Evolutionary conservation across 2,888 invertebrate genomes (phyloP), one percentile per base, ranked within the genome.

Genomic region (Adelognathus sp.): DNA sequence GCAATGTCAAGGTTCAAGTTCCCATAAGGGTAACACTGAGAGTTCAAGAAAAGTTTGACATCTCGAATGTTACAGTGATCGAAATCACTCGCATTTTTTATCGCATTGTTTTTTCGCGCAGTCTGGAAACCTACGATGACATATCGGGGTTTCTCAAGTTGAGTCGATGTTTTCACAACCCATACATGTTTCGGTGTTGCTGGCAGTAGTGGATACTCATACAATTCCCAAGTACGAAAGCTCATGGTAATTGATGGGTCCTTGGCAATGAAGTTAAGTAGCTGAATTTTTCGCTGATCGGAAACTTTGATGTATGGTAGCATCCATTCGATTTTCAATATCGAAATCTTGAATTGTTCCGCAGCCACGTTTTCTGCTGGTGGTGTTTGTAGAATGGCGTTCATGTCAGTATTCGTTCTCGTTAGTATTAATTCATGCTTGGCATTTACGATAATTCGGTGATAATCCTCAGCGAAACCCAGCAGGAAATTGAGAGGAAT

Each of bases 151-250:
- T 63, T 63, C 11, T 63, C 63, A 18, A 63, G 11, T 39, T 63
- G 63, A 11, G 63, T 63, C 2, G 44, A 63, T 14, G 46, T 46
- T 11, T 63, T 63, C 2, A 63, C 63, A 1, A 24, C 21, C 41
- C 63, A 63, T 6, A 63, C 39, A 18, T 63, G 63, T 16, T 63
- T 63, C 7, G 41, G 18, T 6, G 41, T 63, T 6, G 36, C 18
- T 11, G 88, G 90, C 72, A 91, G 75, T 54, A 84, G 11, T 0
- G 90, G 90, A 81, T 88, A 90, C 81, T 89, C 88, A 80, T 89
- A 88, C 16, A 91, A 52, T 67, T 90, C 89, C 89, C 90, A 91
- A 31, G 85, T 88, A 72, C 91, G 76, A 76, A 90, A 90, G 69
- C 78, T 78, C 27, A 79, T 82, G n/a, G 52, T 6, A 44, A 81